Base-by-base conservation (phyloP, 2,888 invertebrate species). In the Apotomis turbidana region DNA sequence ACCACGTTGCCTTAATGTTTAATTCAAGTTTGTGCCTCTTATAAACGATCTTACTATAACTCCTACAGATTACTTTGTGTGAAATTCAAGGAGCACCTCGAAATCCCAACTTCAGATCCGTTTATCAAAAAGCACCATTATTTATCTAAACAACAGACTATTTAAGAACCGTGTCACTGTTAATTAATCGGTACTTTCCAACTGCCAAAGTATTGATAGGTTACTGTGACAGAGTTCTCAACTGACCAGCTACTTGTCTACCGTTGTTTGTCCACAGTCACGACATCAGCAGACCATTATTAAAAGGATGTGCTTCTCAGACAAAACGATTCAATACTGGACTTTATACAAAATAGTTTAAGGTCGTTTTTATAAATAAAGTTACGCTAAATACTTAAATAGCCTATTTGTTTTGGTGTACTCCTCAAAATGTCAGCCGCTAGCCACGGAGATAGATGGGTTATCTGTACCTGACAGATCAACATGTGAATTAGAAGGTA, bases 401-500 rank as follows among this genome's bases (percentile, higher is more conserved):
- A 27, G 44, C 36, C 44, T 61, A 61, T 67, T n/a, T 44, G 10
- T 49, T 12, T 10, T 15, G 60, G 13, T 57, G 41, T 51, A 55
- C 55, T 41, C 61, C 36, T 27, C 4, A 41, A 67, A 66, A 67
- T 71, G 71, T 67, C 71, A 61, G 8, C 49, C 13, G 67, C 38
- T 38, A 54, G 27, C 15, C 55, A n/a, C 52, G 36, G 9, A 63
- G 63, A 38, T 63, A n/a, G 41, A 13, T 58, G 41, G 51, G 41
- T 52, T 59, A 68, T 66, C 64, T 66, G 8, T 46, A 44, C 52
- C 13, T 57, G 27, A 70, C 49, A 70, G 58, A 63, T 70, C 52
- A 52, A 10, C 36, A 52, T 54, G 13, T 41, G 51, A 41, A 61
- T 51, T 41, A 60, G 49, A 61, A 41, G 3, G 70, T n/a, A 59